Evolutionary conservation across 1,140 invertebrate species (phyloP), one percentile per base, ranked within the genome.

Genomic region (Cherax quadricarinatus): DNA sequence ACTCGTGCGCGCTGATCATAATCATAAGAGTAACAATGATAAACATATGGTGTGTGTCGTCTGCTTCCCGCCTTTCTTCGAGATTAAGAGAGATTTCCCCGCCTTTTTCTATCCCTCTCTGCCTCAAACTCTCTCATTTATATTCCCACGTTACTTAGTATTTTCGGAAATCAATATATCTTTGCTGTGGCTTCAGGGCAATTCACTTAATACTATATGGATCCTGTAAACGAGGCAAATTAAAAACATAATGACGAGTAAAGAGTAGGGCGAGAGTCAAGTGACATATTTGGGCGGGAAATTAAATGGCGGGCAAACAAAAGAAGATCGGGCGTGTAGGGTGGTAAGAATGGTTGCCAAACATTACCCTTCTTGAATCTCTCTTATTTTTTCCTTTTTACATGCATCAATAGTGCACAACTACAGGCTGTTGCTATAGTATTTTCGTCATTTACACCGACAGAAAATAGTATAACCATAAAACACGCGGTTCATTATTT

Each of bases 271-370:
- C 21, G 70, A 49, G 83, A 70, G 90, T 91, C 90, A 91, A 82
- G 84, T 87, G 84, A 91, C 90, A 91, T 57, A 91, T 91, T 91
- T 87, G 90, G 83, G 73, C 90, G 90, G 89, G 90, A 91, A 91
- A 91, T 91, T 87, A 91, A 91, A 91, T 91, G 90, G 90, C 41
- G 78, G 79, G 79, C 90, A 91, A 91, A 91, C 90, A 91, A 91
- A 91, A 91, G 90, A 81, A 73, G 83, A 85, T 87, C 85, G 90
- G 89, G 84, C 60, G 90, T 81, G 90, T 51, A 66, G 57, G 84
- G 90, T 79, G 86, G n/a, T 16, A 87, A 66, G 83, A 41, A 24
- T 21, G 66, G 79, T 70, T 91, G 84, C 85, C 90, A 86, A 49
- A 87, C 87, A 60, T 49, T 57, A 73, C 84, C 62, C 12, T 21